These are phyloP conservation scores for Triplophysa siluroides DNA, from an alignment of 2,113 vertebrate species.

Conservation along the genomic window DNA sequence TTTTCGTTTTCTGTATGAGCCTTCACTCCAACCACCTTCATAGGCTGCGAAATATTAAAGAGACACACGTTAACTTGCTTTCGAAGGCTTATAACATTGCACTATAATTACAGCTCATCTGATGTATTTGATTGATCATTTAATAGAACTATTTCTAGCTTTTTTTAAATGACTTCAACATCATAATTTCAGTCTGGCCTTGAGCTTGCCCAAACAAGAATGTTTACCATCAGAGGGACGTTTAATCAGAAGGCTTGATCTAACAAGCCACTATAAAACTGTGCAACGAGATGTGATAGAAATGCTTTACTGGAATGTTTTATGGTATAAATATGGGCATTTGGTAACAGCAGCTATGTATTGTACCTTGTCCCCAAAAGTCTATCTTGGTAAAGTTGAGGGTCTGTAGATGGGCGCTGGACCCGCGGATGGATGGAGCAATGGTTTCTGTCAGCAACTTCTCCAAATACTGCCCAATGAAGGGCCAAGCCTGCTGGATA, in stretches of 20 bases:
- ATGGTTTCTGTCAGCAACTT: constrained; percentile 84
- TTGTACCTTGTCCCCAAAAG: constrained; percentile 81
- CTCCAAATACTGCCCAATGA: constrained; percentile 87
- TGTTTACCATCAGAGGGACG: no score
- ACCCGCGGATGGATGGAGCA: constrained; percentile 79
- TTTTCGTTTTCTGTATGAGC: constrained; percentile 84
- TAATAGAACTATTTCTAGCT: not conserved
- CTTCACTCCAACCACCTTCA: constrained; percentile 88
- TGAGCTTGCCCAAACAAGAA: no score
- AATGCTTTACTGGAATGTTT: no score
- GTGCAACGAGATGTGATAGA: no score
- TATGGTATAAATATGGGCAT: not conserved
- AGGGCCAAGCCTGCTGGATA: constrained; percentile 89
- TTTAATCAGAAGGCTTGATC: no score
- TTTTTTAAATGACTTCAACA: no score
- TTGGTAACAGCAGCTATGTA: not conserved
- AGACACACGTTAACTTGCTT: not conserved
- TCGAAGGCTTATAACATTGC: not conserved
- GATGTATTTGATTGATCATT: not conserved
- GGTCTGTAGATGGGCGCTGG: constrained; percentile 85
- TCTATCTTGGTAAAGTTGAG: constrained; percentile 85
- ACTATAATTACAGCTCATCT: not conserved
- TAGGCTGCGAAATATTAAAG: constrained; percentile 71
- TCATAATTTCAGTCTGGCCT: no score
- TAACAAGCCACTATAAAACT: no score